Base-by-base conservation (phyloP, 92 coral and sea anemone species). In the Porites rus region DNA sequence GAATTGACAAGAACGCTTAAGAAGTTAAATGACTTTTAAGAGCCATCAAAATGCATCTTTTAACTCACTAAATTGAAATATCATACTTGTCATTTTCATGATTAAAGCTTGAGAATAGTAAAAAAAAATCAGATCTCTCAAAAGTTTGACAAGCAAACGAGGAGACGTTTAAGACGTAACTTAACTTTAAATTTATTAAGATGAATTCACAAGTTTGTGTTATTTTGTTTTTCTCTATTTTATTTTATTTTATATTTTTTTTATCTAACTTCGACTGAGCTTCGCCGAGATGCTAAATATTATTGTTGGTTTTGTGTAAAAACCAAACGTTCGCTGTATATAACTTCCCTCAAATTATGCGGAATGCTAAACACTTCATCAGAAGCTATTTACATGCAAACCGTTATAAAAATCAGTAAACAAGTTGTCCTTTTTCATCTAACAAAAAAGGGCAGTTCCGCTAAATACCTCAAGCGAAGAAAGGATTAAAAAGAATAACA, bases 351-450 rank as follows among this genome's bases (percentile, higher is more conserved):
- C 77, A 74, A 53, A 54, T 72, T n/a, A 78, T 65, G 71, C 51
- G 9, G 21, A 56, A 78, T 59, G 18, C 19, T 62, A 69, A 68
- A 50, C 22, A 25, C 20, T 8, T 61, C 38, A 21, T 46, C 51
- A 51, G 28, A 56, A 4, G 69, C 52, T 81, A 51, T 56, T 70
- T 24, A 70, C 46, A 38, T n/a, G 10, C 51, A 25, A 54, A 25
- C 85, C 68, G 77, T 69, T 81, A 38, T 19, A 43, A 81, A 38
- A 59, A 60, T 78, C 50, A 56, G 61, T 65, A 65, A 75, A 74
- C 59, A 46, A 22, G 51, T 60, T 11, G 59, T 60, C 24, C 51
- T n/a, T 50, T 77, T 18, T 46, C 22, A 63, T 78, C 58, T 28
- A 17, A 43, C 51, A 25, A 67, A 38, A 76, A 58, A 25, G 22